phyloP scores from a whole-genome alignment of 2,797 vertebrate genomes.

The Kryptolebias ocellatus region DNA sequence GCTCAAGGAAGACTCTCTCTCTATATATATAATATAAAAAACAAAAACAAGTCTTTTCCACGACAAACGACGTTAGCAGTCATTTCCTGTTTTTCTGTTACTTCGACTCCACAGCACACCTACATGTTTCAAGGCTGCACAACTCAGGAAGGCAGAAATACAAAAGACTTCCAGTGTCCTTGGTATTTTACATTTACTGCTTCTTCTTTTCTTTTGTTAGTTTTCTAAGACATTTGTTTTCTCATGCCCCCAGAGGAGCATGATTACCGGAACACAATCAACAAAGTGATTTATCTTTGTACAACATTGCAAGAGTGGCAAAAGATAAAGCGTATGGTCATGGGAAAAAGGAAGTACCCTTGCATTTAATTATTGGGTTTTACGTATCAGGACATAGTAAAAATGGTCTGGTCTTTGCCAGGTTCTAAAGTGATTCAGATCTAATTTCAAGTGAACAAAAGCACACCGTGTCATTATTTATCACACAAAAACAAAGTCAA shows the following conservation, averaged over 20 bases:
- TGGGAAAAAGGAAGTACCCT: too few relatives aligned
- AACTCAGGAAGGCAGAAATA: slow-evolving; percentile 66
- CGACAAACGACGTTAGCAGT: slow-evolving; percentile 39
- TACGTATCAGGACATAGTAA: too few relatives aligned
- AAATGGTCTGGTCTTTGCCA: too few relatives aligned
- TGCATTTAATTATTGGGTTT: too few relatives aligned
- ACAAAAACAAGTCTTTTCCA: slow-evolving; percentile 41
- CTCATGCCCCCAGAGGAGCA: not conserved
- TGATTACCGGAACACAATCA: too few relatives aligned
- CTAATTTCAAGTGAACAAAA: too few relatives aligned
- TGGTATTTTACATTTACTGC: slow-evolving; percentile 13
- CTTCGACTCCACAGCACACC: slow-evolving; percentile 29
- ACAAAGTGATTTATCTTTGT: not conserved
- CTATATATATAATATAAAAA: slow-evolving; percentile 28
- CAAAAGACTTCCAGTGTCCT: slow-evolving; percentile 27
- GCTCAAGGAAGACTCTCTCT: slow-evolving; percentile 57
- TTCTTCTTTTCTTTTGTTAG: slow-evolving; percentile 15
- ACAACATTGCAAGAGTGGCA: slow-evolving; percentile 5
- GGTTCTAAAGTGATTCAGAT: too few relatives aligned
- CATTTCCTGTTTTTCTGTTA: slow-evolving; percentile 33
- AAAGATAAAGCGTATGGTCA: not conserved
- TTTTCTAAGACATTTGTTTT: slow-evolving; percentile 7
- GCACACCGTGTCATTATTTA: too few relatives aligned
- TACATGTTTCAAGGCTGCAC: slow-evolving; percentile 45
- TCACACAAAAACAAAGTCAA: too few relatives aligned